A percentile compares a stretch with the other conserved stretches of the same genome.
phyloP scores from a whole-genome alignment of 2,797 vertebrate species.

The Ctenopoma kingsleyae region DNA sequence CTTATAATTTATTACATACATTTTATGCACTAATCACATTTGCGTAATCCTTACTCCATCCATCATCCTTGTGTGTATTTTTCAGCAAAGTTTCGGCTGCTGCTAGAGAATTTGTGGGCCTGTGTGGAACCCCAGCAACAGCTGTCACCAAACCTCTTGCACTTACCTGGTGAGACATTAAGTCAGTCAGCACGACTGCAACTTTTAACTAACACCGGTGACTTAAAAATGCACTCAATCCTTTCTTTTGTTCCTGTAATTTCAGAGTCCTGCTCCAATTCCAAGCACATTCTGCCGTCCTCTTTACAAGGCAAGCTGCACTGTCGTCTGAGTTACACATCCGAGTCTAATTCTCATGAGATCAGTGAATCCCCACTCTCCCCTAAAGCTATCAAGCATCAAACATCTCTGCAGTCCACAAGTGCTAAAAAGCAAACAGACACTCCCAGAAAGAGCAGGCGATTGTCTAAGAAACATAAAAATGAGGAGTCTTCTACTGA shows the following conservation, averaged over 20 bases:
- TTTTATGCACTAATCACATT: background rate
- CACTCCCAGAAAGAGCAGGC: constrained; percentile 32
- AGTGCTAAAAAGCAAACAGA: constrained; percentile 11
- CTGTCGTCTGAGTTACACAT: background rate
- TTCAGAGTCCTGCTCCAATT: constrained; percentile 56
- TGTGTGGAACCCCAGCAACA: constrained; percentile 88
- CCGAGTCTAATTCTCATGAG: constrained; percentile 2
- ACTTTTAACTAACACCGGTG: background rate
- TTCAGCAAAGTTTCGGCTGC: constrained; percentile 88
- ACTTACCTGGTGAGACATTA: constrained; percentile 61
- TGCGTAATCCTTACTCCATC: background rate
- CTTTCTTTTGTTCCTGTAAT: constrained; percentile 9
- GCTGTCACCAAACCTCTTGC: constrained; percentile 58
- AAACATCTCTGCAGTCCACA: constrained; percentile 17
- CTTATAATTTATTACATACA: background rate
- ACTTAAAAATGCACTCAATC: background rate
- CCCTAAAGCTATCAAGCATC: constrained; percentile 14
- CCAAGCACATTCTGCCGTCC: constrained; percentile 12
- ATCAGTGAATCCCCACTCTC: constrained; percentile 12
- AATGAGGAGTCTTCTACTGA: constrained; percentile 16
- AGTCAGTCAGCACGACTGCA: background rate
- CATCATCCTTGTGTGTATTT: constrained; percentile 26
- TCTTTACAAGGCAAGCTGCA: constrained; percentile 27
- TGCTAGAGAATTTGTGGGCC: constrained; percentile 91
- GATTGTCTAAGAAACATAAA: constrained; percentile 39